Base-by-base conservation (phyloP, 2,113 vertebrate species). In the Podocnemis expansa region DNA sequence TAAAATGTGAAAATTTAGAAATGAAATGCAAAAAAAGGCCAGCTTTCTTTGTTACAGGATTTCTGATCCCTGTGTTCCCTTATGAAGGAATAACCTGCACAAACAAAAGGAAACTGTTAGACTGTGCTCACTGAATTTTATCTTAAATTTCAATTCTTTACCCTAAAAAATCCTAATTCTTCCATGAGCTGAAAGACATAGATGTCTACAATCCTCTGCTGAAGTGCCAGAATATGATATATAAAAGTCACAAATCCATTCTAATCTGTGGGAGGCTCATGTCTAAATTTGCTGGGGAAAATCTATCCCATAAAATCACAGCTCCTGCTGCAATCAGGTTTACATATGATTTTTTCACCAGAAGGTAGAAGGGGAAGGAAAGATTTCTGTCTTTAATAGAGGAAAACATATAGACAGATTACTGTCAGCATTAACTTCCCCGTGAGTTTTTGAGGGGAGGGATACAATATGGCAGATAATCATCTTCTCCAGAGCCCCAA, bases 1-100 rank as follows among this genome's bases (percentile, higher is more conserved):
- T 76, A 78, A 67, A 16, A 11, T 93, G 94, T 86, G 87, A 90
- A 91, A 73, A 43, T 25, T 5, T 45, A n/a, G 29, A 24, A 8
- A 9, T 38, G 41, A 6, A 12, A 43, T n/a, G n/a, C n/a, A n/a
- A n/a, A n/a, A 43, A 41, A 14, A 29, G 41, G 41, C 22, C 73
- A 76, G 24, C 12, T 45, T 76, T 45, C 73, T 76, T 76, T 25
- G 38, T 76, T 76, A 76, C 41, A 29, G 11, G 12, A 76, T 76
- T 76, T 45, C 38, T 29, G 41, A 76, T 45, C 43, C 19, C 27
- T 76, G 2, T 80, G 84, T 45, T 90, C 13, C 22, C 22, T 47
- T 92, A 49, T 41, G 27, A 76, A 45, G 22, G 38, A 76, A 45
- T 16, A 76, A 25, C 41, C 41, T 76, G 11, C 13, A 45, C 24